Conservation (phyloP, 2,797 vertebrate genomes). For the Poecile montanus region DNA sequence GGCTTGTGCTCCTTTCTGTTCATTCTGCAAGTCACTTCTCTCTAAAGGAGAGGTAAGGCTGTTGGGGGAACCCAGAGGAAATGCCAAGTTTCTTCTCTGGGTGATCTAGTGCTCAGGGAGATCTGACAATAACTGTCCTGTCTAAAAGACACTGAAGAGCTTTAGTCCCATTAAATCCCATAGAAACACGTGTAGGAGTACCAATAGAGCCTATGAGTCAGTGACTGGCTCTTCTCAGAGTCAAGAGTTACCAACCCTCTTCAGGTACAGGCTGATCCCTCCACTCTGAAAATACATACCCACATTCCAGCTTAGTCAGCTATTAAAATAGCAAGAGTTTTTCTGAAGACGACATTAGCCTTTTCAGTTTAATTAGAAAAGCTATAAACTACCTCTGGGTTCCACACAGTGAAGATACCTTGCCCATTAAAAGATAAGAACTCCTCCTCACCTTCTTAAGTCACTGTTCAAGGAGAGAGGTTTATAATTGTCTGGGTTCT, state of each 20-base stretch:
- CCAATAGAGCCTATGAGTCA: neutral
- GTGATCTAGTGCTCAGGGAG: neutral
- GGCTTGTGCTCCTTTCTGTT: neutral
- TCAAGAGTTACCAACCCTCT: neutral
- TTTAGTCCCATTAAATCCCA: neutral
- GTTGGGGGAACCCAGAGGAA: neutral
- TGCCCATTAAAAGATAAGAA: accelerated
- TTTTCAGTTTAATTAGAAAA: neutral
- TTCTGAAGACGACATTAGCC: neutral
- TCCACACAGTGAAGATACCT: neutral
- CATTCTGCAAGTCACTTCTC: neutral
- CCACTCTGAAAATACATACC: neutral
- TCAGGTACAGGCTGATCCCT: neutral
- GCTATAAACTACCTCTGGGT: neutral
- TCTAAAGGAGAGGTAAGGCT: neutral
- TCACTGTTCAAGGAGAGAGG: neutral
- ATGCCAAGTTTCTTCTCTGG: neutral
- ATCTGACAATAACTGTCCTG: neutral
- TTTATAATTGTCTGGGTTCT: neutral
- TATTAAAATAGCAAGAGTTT: neutral
- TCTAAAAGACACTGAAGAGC: neutral
- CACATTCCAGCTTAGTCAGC: neutral
- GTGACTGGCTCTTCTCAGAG: neutral
- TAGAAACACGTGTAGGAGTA: neutral
- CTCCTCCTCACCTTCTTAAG: no score